Evolutionary conservation across 2,113 vertebrate genomes (phyloP).

Genomic region (Nothobranchius furzeri): DNA sequence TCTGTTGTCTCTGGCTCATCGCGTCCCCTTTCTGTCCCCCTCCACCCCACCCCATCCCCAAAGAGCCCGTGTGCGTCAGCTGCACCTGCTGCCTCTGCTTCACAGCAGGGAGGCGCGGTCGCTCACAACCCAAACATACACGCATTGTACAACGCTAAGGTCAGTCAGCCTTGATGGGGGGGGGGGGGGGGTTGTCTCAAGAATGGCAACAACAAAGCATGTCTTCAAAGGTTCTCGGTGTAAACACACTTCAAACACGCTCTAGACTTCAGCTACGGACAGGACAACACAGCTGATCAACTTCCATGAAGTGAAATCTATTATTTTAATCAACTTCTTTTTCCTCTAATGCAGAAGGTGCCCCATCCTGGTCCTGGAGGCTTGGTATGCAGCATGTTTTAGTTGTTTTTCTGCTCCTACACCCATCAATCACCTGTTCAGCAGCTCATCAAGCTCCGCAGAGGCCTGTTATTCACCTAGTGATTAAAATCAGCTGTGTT

Average conservation of each 20-base stretch:
- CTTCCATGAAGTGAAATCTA: background rate
- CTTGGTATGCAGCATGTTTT: too few relatives aligned
- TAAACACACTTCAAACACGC: conserved; percentile 40
- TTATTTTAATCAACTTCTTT: too few relatives aligned
- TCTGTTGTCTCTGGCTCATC: conserved; percentile 48
- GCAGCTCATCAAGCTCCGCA: too few relatives aligned
- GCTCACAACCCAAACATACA: conserved; percentile 53
- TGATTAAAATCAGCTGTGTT: too few relatives aligned
- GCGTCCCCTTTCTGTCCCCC: conserved; percentile 51
- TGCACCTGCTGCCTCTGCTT: conserved; percentile 76
- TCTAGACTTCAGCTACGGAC: conserved; percentile 36
- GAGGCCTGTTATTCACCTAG: too few relatives aligned
- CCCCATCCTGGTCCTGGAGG: too few relatives aligned
- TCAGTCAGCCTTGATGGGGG: conserved; percentile 35
- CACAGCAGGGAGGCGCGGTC: conserved; percentile 68
- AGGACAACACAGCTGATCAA: background rate
- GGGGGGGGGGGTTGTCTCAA: conserved; percentile 48
- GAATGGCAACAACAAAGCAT: conserved; percentile 69
- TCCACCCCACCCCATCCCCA: conserved; percentile 49
- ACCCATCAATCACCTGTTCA: too few relatives aligned
- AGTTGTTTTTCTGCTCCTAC: too few relatives aligned
- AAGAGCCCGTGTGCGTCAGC: conserved; percentile 71
- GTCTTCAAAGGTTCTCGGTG: conserved; percentile 47
- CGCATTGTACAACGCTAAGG: conserved; percentile 26
- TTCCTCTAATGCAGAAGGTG: too few relatives aligned